Percentiles rank a stretch among this genome's conserved stretches.
These are phyloP conservation scores for Tuberolachnus salignus DNA, from an alignment of 2,888 invertebrate genomes.

Conservation along the genomic window DNA sequence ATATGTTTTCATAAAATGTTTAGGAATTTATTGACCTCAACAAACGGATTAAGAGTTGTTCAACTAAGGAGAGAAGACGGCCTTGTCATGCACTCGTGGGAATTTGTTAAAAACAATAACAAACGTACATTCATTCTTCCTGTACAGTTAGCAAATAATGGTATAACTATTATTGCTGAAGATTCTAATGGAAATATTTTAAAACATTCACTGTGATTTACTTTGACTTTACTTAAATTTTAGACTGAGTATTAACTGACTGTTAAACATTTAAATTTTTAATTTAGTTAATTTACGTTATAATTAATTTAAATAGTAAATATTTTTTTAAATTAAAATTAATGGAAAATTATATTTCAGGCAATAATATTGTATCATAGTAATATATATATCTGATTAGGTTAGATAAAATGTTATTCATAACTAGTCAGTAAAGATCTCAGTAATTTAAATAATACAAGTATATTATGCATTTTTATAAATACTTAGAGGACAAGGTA, in stretches of 20 bases:
- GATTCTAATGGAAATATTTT: conserved; percentile 73
- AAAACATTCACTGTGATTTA: conserved; percentile 62
- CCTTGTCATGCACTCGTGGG: conserved; percentile 70
- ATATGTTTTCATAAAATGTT: conserved; percentile 40
- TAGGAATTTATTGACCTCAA: conserved; percentile 70
- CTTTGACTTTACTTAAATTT: not conserved
- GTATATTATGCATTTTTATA: conserved; percentile 3
- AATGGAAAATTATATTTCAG: not conserved
- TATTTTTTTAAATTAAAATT: not conserved
- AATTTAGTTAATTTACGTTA: not conserved
- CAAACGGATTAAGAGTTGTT: conserved; percentile 70
- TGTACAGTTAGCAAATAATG: conserved; percentile 59
- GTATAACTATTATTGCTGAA: conserved; percentile 70
- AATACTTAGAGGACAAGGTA: not conserved
- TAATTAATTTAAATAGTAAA: not conserved
- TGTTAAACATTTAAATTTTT: not conserved
- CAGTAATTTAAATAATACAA: not conserved
- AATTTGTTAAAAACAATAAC: conserved; percentile 64
- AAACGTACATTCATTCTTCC: conserved; percentile 60
- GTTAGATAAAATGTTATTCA: not conserved
- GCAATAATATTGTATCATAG: not conserved
- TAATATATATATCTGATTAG: not conserved
- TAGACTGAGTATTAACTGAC: not conserved
- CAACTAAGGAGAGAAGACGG: conserved; percentile 71
- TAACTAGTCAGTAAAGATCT: conserved; percentile 23